Evolutionary conservation across 1,140 invertebrate genomes (phyloP).

Genomic region (Leptopilina clavipes): DNA sequence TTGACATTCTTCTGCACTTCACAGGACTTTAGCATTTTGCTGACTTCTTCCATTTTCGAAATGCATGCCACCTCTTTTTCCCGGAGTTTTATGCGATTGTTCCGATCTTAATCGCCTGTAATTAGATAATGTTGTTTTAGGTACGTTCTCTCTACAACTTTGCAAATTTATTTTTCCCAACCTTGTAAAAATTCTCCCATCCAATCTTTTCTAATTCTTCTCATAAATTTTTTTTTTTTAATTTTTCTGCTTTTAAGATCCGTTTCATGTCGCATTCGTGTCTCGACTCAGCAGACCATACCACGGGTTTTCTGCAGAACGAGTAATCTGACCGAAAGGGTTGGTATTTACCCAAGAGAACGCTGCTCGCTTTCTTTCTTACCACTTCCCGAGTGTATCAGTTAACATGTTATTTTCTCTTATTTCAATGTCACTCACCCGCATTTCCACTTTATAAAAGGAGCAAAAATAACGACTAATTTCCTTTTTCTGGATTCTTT

Average conservation of each 20-base stretch:
- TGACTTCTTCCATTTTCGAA: too few relatives aligned
- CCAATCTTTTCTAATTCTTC: slow-evolving; percentile 3
- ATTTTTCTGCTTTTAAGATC: not conserved
- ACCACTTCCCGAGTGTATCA: slow-evolving; percentile 31
- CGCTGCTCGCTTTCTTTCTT: slow-evolving; percentile 1
- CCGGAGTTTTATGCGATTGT: too few relatives aligned
- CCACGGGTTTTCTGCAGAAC: not conserved
- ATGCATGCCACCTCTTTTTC: too few relatives aligned
- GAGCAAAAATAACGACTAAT: too few relatives aligned
- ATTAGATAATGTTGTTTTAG: too few relatives aligned
- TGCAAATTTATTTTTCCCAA: too few relatives aligned
- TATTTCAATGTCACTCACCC: slow-evolving; percentile 1
- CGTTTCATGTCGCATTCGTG: slow-evolving; percentile 4
- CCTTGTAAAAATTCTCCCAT: too few relatives aligned
- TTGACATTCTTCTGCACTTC: too few relatives aligned
- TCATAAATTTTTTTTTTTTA: not conserved
- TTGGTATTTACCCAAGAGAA: slow-evolving; percentile 26
- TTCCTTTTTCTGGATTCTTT: too few relatives aligned
- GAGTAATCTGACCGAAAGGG: slow-evolving; percentile 24
- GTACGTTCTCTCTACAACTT: too few relatives aligned
- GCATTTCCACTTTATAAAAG: not conserved
- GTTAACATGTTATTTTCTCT: slow-evolving; percentile 33
- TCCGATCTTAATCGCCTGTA: too few relatives aligned
- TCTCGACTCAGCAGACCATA: slow-evolving; percentile 23
- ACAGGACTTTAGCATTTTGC: too few relatives aligned